Evolutionary conservation across 1,140 invertebrate genomes (phyloP), one percentile per base, ranked within the genome.

Genomic region (Hormaphis cornu): DNA sequence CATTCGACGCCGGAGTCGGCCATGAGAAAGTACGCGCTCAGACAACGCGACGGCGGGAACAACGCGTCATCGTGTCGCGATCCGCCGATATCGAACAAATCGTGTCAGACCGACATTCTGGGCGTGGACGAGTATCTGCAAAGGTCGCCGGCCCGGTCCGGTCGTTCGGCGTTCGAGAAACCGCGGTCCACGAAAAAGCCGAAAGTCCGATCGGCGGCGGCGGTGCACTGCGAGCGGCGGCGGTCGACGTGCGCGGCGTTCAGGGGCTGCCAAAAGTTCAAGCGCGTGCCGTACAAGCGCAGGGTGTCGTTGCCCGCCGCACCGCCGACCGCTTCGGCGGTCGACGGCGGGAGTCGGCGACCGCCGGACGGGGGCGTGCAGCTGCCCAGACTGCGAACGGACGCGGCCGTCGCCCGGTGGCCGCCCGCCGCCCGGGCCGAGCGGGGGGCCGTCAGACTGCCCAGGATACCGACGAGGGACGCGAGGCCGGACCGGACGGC

Each of bases 261-360:
- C 28, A 66, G 50, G 24, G 61, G 61, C 14, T 66, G 44, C 12
- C 61, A 66, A 16, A 66, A 66, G 42, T 48, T 66, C 18, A 66
- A 66, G 14, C 61, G 50, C 40, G 44, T 66, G 26, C n/a, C n/a
- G n/a, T 66, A 66, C 28, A 66, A 66, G 18, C 42, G 61, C n/a
- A 66, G 50, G 10, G n/a, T 66, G 1, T 66, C 61, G 18, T 33
- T 66, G 12, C 30, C 59, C 0, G 12, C 12, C 5, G 2, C 28
- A 8, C 50, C 61, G 28, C 22, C 40, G 18, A 16, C 61, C 33
- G 40, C 33, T 7, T 40, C 54, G 20, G 14, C 54, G 7, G 33
- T 37, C 12, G 54, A 30, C 3, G 18, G 44, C 12, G 44, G 44
- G n/a, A n/a, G n/a, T n/a, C n/a, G n/a, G n/a, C n/a, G n/a, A n/a